Conservation (phyloP, 2,888 invertebrate genomes). For the Phalera bucephala region DNA sequence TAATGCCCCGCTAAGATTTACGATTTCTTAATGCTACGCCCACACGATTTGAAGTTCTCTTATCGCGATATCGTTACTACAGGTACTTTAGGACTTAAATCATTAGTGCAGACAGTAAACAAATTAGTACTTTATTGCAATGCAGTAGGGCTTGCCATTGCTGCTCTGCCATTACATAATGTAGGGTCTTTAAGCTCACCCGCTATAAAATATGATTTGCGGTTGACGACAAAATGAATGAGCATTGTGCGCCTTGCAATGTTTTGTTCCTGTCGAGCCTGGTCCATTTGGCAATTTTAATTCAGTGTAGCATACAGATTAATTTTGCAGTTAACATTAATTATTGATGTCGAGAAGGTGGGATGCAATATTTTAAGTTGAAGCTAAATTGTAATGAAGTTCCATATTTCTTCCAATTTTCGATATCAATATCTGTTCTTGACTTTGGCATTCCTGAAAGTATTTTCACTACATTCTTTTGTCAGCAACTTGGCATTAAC, state of each 20-base stretch:
- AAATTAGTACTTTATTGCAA: conserved; percentile 20
- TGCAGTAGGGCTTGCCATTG: conserved; percentile 17
- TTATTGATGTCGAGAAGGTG: conserved; percentile 6
- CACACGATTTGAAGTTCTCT: conserved; percentile 52
- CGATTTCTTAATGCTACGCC: conserved; percentile 71
- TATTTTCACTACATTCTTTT: too few relatives aligned
- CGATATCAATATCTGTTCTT: too few relatives aligned
- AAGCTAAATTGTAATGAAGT: too few relatives aligned
- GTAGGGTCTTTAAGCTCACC: conserved; percentile 30
- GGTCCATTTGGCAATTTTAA: conserved; percentile 36
- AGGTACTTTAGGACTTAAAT: conserved; percentile 35
- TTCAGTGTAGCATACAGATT: conserved; percentile 23
- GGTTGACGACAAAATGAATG: conserved; percentile 53
- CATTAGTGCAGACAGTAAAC: conserved; percentile 5
- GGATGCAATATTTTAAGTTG: conserved; percentile 8
- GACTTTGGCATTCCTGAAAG: too few relatives aligned
- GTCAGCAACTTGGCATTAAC: too few relatives aligned
- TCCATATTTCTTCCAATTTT: too few relatives aligned
- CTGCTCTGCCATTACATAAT: conserved; percentile 20
- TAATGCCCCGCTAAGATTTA: conserved; percentile 66
- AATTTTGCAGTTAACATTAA: conserved; percentile 28
- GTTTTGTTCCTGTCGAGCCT: conserved; percentile 41
- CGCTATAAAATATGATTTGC: conserved; percentile 48
- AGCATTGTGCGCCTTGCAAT: conserved; percentile 44
- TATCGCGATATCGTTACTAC: conserved; percentile 39